Base-by-base conservation (phyloP, 2,888 invertebrate species). In the Rhorus exstirpatorius region DNA sequence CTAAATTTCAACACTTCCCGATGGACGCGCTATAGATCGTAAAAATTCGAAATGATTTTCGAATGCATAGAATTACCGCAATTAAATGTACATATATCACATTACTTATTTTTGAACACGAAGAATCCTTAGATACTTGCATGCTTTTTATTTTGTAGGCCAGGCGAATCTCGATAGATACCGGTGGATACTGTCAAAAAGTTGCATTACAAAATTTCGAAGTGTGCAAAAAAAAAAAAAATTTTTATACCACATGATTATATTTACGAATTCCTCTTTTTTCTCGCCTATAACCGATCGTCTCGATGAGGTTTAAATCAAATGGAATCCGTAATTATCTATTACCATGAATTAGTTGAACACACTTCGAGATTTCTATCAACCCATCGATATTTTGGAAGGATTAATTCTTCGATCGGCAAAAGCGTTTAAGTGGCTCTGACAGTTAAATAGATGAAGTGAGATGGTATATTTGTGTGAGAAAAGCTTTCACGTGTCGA, bases 401-500 rank as follows among this genome's bases (percentile, higher is more conserved):
- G 21, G 68, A 61, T 68, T 46, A 24, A 61, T 55, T 24, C 38
- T 26, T 21, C 53, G 53, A 74, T 71, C 58, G 58, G 12, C 65
- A 38, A 71, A 63, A 58, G 60, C 68, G 68, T 70, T 80, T 61
- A 46, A 80, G 63, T 58, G 53, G 68, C 44, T 38, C 55, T 3
- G 38, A 46, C 6, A 71, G 44, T 46, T 41, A 44, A 53, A 41
- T 49, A 10, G 6, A 24, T 17, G 61, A 44, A 46, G n/a, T 51
- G 68, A 68, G 55, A 26, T 17, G 12, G 21, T 19, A 51, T 67
- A 49, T 76, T 58, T 31, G 61, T 58, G 31, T 26, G 60, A 44
- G 60, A 44, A 55, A 41, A 44, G 26, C 61, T 77, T 81, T 74
- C 78, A 78, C 78, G 60, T 38, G 72, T 74, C 68, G 41, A 78